Evolutionary conservation across 2,888 invertebrate species (phyloP), one percentile per base, ranked within the genome.

Genomic region (Drosophila setosimentum): DNA sequence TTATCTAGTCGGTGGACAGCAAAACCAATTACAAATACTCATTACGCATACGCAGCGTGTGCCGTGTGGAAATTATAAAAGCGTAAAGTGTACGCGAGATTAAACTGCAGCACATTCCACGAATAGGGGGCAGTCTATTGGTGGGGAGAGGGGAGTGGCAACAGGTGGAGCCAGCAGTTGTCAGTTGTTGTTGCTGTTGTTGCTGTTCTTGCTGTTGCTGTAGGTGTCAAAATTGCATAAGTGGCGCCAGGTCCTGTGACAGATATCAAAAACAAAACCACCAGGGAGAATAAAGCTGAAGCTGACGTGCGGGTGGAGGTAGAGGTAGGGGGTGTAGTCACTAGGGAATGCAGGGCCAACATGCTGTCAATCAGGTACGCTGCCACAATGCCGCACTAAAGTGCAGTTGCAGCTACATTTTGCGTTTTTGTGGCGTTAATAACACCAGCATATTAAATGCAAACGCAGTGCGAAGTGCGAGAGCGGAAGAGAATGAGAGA

Each of bases 1-100:
- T 51, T 33, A 0, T 16, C 29, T n/a, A 42, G 71, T 55, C 30
- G 40, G 8, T n/a, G 24, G n/a, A 0, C 3, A 16, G 11, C 16
- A 3, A 37, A 13, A 33, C n/a, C 24, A 35, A 2, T 30, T n/a
- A 53, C 54, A 73, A 77, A 70, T 66, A 48, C 78, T 58, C 78
- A 83, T 80, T 69, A 83, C 78, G 87, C 76, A 84, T 86, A 87
- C 89, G 81, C 80, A 76, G 76, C 70, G 78, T 79, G 76, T 75
- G 67, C 18, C 55, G 54, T 27, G 45, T 29, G 16, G 2, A 59
- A 73, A 63, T 67, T 49, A 29, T 30, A 32, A 51, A 27, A 65
- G 58, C 73, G 50, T 48, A 70, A 71, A 76, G 68, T 72, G 72
- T 30, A 24, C 45, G 24, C 16, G 67, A 59, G 67, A 72, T 84